Percentiles rank a stretch among this genome's conserved stretches.
These are phyloP conservation scores for Cricetomys ansorgei DNA, from an alignment of 2,113 vertebrate species.

Conservation along the genomic window DNA sequence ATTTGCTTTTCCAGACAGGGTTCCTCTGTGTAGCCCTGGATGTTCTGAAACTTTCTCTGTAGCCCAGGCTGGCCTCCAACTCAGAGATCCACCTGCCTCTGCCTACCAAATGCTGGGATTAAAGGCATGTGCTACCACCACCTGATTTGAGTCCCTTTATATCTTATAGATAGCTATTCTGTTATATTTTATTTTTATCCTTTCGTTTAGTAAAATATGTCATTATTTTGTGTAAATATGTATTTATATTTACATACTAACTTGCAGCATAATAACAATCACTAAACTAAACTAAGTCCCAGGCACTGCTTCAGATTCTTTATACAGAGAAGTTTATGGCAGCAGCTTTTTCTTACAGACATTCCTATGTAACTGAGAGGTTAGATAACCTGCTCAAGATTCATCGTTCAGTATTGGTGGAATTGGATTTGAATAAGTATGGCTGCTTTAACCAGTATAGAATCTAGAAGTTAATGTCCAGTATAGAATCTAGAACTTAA, in stretches of 20 bases:
- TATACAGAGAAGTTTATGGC: neutral
- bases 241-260: neutral
- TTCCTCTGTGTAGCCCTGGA: too few species aligned
- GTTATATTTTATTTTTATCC: neutral
- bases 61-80: too few species aligned
- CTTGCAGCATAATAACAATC: neutral
- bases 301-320: neutral
- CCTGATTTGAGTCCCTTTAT: neutral
- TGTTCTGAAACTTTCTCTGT: too few species aligned
- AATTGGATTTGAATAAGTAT: neutral
- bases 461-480: too few species aligned
- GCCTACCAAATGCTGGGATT: too few species aligned
- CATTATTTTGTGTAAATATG: neutral
- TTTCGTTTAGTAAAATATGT: constrained; percentile 23
- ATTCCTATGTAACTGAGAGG: neutral
- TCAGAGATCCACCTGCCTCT: too few species aligned
- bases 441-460: neutral
- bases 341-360: neutral
- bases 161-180: neutral
- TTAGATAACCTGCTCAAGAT: neutral
- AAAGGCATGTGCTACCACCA: too few species aligned
- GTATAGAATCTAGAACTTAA: neutral
- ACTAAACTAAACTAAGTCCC: neutral
- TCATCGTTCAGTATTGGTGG: neutral
- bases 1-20: too few species aligned